These are phyloP conservation scores for Phanerotoma sp. DNA, from an alignment of 2,888 invertebrate species.

Conservation along the genomic window DNA sequence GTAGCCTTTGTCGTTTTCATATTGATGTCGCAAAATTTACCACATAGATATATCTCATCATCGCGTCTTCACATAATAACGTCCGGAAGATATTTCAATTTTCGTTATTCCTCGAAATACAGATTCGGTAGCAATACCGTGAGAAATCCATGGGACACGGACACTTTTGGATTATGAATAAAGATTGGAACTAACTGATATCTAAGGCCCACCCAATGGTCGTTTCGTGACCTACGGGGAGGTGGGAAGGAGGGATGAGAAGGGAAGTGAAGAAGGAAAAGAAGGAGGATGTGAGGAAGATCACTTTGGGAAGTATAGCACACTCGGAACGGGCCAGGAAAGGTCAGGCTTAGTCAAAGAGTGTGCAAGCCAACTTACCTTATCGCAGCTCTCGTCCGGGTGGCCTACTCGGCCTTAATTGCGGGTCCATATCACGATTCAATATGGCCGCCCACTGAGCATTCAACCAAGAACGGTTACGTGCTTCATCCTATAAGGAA, in stretches of 20 bases:
- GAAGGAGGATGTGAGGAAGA: slow-evolving; percentile 21
- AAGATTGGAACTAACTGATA: slow-evolving; percentile 11
- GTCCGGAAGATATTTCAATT: slow-evolving; percentile 5
- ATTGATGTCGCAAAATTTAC: slow-evolving; percentile 6
- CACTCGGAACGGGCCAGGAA: slow-evolving; percentile 27
- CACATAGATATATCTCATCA: too few relatives aligned
- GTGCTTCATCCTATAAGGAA: slow-evolving; percentile 12
- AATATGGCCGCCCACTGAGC: slow-evolving; percentile 57
- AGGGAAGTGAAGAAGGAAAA: slow-evolving; percentile 39
- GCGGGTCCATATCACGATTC: slow-evolving; percentile 57
- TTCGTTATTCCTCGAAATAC: slow-evolving; percentile 4
- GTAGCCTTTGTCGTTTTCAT: too few relatives aligned
- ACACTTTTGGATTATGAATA: slow-evolving; percentile 31
- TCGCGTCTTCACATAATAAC: too few relatives aligned
- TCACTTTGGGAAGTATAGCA: slow-evolving; percentile 43
- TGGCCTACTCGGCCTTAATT: slow-evolving; percentile 58
- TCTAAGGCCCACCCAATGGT: slow-evolving; percentile 42
- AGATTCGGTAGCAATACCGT: slow-evolving; percentile 5
- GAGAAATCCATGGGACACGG: slow-evolving; percentile 9
- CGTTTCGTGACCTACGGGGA: slow-evolving; percentile 54
- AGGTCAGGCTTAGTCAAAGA: slow-evolving; percentile 52
- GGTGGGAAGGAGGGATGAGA: too few relatives aligned
- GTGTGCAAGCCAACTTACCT: slow-evolving; percentile 44
- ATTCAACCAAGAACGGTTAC: slow-evolving; percentile 8
- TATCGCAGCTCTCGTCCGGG: slow-evolving; percentile 55